A percentile compares a stretch with the other conserved stretches of the same genome.
Evolutionary conservation across 2,797 vertebrate genomes (phyloP).

Genomic region (Myoxocephalus aenaeus): DNA sequence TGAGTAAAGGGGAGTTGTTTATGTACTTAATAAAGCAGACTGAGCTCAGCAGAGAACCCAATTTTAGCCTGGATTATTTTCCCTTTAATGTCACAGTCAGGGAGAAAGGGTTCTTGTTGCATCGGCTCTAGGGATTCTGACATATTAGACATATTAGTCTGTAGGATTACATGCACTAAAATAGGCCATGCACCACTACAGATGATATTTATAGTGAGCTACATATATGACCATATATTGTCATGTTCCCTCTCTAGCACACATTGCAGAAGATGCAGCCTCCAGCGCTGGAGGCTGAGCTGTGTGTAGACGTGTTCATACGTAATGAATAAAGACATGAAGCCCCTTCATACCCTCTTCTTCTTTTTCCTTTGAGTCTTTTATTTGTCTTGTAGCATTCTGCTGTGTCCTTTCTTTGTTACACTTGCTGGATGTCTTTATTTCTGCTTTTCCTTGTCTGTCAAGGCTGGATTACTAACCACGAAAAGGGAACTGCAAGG

Average conservation of each 20-base stretch:
- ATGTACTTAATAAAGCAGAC: conserved; percentile 53
- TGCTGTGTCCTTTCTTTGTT: conserved; percentile 9
- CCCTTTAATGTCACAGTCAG: conserved; percentile 39
- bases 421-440: conserved; percentile 3
- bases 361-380: conserved; percentile 8
- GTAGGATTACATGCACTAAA: conserved; percentile 38
- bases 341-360: neutral
- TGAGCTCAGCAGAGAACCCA: conserved; percentile 15
- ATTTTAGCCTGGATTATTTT: conserved; percentile 58
- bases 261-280: conserved; percentile 13
- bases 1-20: conserved; percentile 32
- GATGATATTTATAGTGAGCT: conserved; percentile 35
- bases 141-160: conserved; percentile 40
- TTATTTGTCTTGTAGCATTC: neutral
- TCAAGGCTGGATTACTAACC: neutral
- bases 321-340: conserved; percentile 36
- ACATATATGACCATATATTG: conserved; percentile 16
- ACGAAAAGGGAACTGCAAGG: neutral
- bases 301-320: conserved; percentile 29
- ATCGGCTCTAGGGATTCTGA: conserved; percentile 29
- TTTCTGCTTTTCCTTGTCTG: conserved; percentile 7
- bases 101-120: conserved; percentile 15
- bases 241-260: conserved; percentile 7
- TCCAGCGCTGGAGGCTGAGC: conserved; percentile 2
- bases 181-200: conserved; percentile 28